A percentile compares a stretch with the other conserved stretches of the same genome.
Evolutionary conservation across 2,888 invertebrate species (phyloP).

Genomic region (Heliconius ismenius): DNA sequence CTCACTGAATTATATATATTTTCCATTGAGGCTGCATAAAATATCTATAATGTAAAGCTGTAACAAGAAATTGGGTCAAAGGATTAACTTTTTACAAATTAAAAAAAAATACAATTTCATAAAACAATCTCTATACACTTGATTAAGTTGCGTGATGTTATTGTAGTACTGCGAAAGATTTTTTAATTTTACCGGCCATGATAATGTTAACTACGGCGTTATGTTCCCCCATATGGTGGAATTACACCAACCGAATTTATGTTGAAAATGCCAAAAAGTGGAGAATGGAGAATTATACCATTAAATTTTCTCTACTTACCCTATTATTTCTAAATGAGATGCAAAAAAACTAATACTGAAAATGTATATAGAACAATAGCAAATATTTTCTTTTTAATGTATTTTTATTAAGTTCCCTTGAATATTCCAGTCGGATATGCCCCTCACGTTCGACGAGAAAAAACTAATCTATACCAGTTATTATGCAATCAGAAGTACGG

Average conservation of each 20-base stretch:
- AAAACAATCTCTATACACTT: neutral
- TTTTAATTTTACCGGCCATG: no score
- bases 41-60: neutral
- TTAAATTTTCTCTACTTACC: neutral
- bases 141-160: neutral
- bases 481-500: constrained; percentile 28
- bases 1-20: neutral
- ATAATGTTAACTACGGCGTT: no score
- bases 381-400: neutral
- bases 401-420: constrained; percentile 14
- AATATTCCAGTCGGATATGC: constrained; percentile 16
- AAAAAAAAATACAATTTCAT: no score
- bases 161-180: neutral
- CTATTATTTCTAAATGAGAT: neutral
- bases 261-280: neutral
- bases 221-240: no score
- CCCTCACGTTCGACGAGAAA: constrained; percentile 13
- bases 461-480: constrained; percentile 28
- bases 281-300: neutral
- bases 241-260: no score
- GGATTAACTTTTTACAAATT: neutral
- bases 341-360: neutral
- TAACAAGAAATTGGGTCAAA: constrained; percentile 1
- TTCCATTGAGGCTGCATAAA: neutral
- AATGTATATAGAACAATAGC: neutral